Evolutionary conservation across 2,797 vertebrate species (phyloP).

Genomic region (Gadopsis bispinosus): DNA sequence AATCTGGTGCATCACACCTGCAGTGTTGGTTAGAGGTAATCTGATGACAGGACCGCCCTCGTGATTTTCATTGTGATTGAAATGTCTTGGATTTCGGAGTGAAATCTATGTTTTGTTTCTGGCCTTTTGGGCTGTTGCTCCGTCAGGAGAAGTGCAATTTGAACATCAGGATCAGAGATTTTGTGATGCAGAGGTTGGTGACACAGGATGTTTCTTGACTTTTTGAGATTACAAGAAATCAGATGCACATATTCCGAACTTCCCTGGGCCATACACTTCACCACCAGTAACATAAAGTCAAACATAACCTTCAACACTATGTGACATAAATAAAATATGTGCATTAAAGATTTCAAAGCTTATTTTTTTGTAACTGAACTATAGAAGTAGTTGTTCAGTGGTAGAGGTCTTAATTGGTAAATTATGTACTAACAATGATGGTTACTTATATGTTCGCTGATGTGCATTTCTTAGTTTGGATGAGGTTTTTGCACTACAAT

Average conservation of each 20-base stretch:
- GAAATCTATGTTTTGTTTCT: conserved; percentile 6
- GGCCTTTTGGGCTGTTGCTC: neutral
- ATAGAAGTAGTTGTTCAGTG: conserved; percentile 59
- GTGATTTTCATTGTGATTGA: neutral
- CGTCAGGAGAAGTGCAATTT: conserved; percentile 15
- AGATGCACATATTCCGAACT: conserved; percentile 18
- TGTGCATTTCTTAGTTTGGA: conserved; percentile 43
- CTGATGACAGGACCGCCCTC: neutral
- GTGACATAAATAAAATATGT: conserved; percentile 51
- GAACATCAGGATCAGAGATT: neutral
- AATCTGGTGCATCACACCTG: conserved; percentile 17
- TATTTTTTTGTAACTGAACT: conserved; percentile 61
- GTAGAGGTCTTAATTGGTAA: conserved; percentile 44
- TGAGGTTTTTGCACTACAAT: conserved; percentile 41
- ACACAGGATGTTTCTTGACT: conserved; percentile 11
- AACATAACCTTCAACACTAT: conserved; percentile 17
- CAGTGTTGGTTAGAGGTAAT: conserved; percentile 14
- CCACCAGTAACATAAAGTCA: conserved; percentile 12
- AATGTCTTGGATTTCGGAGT: neutral
- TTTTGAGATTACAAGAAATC: conserved; percentile 14
- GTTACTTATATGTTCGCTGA: conserved; percentile 49
- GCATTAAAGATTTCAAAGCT: conserved; percentile 50
- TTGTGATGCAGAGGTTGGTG: neutral
- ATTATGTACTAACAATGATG: conserved; percentile 39
- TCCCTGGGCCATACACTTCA: neutral